Conservation (phyloP, 2,888 invertebrate genomes). For the Endomychus coccineus region DNA sequence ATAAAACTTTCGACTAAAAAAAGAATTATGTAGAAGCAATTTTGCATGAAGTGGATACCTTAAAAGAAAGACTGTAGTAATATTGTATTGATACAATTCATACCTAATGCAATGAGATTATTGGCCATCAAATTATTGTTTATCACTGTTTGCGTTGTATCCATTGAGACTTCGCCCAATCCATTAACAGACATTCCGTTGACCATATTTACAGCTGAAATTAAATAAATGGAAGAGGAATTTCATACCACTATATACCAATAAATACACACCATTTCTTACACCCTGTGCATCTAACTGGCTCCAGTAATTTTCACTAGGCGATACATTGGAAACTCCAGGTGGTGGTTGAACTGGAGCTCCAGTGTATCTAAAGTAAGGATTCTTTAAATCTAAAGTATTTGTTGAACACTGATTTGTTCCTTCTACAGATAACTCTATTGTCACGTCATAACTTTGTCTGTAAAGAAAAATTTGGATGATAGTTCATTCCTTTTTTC, state of each 20-base stretch:
- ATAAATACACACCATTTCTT: conserved; percentile 39
- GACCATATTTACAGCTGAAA: conserved; percentile 61
- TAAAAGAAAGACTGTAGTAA: conserved; percentile 3
- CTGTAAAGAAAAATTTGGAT: conserved; percentile 47
- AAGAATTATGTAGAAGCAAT: too few species aligned
- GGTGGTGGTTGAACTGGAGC: conserved; percentile 90
- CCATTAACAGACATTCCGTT: conserved; percentile 71
- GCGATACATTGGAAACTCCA: conserved; percentile 82
- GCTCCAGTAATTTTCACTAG: conserved; percentile 89
- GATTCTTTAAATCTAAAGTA: conserved; percentile 94
- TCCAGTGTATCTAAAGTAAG: conserved; percentile 94
- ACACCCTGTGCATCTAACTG: conserved; percentile 71
- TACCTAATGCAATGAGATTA: conserved; percentile 42
- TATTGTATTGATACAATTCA: too few species aligned
- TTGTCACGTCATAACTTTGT: conserved; percentile 98
- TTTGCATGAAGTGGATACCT: too few species aligned
- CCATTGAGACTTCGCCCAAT: conserved; percentile 64
- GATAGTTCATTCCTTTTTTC: conserved; percentile 3
- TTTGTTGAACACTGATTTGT: conserved; percentile 80
- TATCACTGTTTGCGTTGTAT: conserved; percentile 52
- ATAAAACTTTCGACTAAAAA: too few species aligned
- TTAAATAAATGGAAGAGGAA: conserved; percentile 1
- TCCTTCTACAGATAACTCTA: conserved; percentile 86
- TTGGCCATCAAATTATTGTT: conserved; percentile 47
- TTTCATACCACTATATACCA: background rate